Conservation (phyloP, 2,888 invertebrate species). For the Palloptera scutellata region DNA sequence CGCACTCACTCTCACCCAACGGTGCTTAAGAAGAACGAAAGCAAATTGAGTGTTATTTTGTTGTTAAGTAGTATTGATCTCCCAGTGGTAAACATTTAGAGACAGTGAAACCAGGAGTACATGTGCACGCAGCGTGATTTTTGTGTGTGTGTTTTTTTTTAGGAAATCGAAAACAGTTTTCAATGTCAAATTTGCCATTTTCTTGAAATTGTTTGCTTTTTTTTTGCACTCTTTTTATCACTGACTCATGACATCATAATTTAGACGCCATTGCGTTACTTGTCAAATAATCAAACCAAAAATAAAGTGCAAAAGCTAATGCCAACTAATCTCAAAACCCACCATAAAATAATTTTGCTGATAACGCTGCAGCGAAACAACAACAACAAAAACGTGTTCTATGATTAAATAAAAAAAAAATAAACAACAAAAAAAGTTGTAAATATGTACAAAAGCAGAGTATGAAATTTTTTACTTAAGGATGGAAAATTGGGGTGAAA, state of each 20-base stretch:
- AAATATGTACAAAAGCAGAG: background rate
- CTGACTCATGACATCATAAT: background rate
- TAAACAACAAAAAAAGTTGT: background rate
- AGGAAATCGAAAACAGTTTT: background rate
- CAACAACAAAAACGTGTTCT: background rate
- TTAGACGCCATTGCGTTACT: background rate
- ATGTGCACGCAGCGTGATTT: too few relatives aligned
- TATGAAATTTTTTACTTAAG: background rate
- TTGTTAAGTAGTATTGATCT: too few relatives aligned
- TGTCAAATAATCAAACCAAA: too few relatives aligned
- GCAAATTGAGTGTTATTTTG: too few relatives aligned
- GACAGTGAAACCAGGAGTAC: too few relatives aligned
- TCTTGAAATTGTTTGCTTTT: background rate
- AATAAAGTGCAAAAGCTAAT: too few relatives aligned
- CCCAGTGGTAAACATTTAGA: too few relatives aligned
- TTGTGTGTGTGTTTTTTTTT: too few relatives aligned
- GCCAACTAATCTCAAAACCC: background rate
- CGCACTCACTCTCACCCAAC: too few relatives aligned
- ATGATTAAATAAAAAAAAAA: constrained; percentile 1
- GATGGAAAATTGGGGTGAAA: background rate
- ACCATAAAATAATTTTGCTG: background rate
- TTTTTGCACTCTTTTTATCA: background rate
- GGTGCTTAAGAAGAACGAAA: too few relatives aligned
- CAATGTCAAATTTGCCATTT: constrained; percentile 17
- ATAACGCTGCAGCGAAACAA: background rate